Conservation (phyloP, 1,140 invertebrate species). For the Drosophila ohnishii region DNA sequence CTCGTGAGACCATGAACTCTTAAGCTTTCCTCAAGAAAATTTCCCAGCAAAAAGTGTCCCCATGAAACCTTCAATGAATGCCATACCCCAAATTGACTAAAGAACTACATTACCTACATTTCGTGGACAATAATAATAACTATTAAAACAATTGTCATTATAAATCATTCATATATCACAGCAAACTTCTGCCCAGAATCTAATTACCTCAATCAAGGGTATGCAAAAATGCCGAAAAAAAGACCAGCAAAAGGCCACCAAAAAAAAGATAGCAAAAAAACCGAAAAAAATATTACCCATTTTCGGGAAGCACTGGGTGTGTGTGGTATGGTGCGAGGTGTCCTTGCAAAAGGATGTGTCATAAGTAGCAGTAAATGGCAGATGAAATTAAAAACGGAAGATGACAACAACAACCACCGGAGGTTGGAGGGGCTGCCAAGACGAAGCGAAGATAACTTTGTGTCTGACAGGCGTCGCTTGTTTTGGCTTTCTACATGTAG, state of each 20-base stretch:
- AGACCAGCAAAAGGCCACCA: conserved; percentile 7
- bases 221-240: conserved; percentile 32
- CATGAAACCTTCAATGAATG: not conserved
- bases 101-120: not conserved
- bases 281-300: conserved; percentile 23
- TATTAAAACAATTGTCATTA: not conserved
- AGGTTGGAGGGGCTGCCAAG: conserved; percentile 28
- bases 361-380: conserved; percentile 81
- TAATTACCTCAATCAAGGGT: not conserved
- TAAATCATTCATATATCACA: no score
- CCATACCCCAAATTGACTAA: not conserved
- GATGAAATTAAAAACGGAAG: conserved; percentile 81
- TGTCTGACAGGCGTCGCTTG: conserved; percentile 66
- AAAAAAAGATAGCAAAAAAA: conserved; percentile 29
- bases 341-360: conserved; percentile 70
- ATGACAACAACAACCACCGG: conserved; percentile 44
- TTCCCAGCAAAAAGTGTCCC: not conserved
- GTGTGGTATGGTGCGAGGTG: conserved; percentile 13
- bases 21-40: not conserved
- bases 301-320: conserved; percentile 13
- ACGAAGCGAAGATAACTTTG: conserved; percentile 72
- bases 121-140: not conserved
- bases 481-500: conserved; percentile 21
- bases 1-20: not conserved
- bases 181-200: not conserved